A percentile compares a stretch with the other conserved stretches of the same genome.
Conservation (phyloP, 2,113 vertebrate genomes). For the Urocolius indicus region DNA sequence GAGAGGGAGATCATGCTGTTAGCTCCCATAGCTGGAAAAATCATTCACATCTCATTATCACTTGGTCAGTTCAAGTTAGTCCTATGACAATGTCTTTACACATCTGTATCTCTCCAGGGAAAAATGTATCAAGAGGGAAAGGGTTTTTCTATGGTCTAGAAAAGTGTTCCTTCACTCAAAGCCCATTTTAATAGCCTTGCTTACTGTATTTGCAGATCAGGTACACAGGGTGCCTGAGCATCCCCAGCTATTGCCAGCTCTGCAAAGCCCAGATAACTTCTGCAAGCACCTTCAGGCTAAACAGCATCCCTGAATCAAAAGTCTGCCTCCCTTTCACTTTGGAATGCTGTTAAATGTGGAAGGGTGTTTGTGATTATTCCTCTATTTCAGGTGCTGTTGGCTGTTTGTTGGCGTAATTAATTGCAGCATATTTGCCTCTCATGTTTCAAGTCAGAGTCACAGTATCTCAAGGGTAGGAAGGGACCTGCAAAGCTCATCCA, state of each 20-base stretch:
- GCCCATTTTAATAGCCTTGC: too few species aligned
- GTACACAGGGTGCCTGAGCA: background rate
- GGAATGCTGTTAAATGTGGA: background rate
- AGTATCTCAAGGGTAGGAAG: too few species aligned
- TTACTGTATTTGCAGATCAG: too few species aligned
- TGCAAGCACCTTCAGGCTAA: background rate
- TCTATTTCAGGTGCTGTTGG: background rate
- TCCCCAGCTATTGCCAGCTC: background rate
- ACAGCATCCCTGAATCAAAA: background rate
- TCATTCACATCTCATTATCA: background rate
- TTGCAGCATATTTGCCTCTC: background rate
- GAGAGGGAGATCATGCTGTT: background rate
- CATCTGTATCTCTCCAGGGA: background rate
- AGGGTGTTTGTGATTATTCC: background rate
- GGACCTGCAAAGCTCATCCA: too few species aligned
- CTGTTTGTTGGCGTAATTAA: background rate
- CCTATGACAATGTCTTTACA: background rate
- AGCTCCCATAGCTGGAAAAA: background rate
- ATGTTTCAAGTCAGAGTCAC: background rate
- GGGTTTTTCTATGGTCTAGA: background rate
- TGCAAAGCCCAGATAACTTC: background rate
- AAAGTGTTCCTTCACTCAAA: too few species aligned
- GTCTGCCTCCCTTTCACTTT: background rate
- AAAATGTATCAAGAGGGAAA: background rate
- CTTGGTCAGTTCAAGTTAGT: background rate